A percentile compares a stretch with the other conserved stretches of the same genome.
Conservation (phyloP, 2,113 vertebrate species). For the Catagonus wagneri region DNA sequence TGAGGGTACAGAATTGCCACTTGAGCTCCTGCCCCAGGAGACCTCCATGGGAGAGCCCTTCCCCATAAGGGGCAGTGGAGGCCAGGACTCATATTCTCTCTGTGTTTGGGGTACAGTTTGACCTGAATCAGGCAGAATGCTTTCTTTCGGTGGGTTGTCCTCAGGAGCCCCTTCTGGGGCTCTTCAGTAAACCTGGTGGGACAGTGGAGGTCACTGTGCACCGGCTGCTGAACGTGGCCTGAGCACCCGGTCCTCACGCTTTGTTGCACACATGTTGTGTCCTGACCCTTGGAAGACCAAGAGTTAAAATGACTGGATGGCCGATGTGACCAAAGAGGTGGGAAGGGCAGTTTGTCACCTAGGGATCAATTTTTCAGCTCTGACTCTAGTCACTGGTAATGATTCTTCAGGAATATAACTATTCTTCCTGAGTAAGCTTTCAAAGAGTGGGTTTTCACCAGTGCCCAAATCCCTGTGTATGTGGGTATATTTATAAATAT, state of each 20-base stretch:
- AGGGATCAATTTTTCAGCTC: background rate
- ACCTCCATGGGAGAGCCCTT: background rate
- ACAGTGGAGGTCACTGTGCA: background rate
- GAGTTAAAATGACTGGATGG: background rate
- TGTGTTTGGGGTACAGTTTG: background rate
- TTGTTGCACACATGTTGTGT: background rate
- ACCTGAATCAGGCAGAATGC: background rate
- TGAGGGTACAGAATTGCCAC: background rate
- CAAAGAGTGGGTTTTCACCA: background rate
- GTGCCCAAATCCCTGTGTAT: background rate
- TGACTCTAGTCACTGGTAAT: background rate
- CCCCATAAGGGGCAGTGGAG: background rate
- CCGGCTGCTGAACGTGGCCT: rapidly evolving
- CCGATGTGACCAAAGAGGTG: background rate
- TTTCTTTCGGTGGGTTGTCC: background rate
- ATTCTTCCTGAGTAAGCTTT: background rate
- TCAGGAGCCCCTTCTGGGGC: background rate
- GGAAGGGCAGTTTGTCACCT: background rate
- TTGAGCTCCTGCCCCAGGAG: background rate
- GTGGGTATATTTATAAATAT: background rate
- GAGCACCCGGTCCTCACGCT: rapidly evolving
- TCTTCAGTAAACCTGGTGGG: background rate
- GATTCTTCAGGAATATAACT: background rate
- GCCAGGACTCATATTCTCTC: background rate
- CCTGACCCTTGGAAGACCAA: rapidly evolving